These are phyloP conservation scores for Leptinotarsa peninsularis DNA, from an alignment of 2,888 invertebrate genomes.

Conservation along the genomic window DNA sequence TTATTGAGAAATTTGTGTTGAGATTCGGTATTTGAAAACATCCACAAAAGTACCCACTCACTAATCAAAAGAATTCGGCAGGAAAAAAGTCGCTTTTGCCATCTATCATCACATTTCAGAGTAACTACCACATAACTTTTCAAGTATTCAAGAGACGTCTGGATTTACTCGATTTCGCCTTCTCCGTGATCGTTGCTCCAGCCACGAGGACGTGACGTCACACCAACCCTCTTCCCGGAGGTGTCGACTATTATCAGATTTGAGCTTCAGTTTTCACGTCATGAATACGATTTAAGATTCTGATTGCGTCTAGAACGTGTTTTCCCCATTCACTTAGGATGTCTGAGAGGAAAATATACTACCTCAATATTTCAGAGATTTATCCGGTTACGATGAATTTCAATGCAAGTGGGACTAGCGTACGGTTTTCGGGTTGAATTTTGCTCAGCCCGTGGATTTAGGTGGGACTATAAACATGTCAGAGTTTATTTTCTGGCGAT, in stretches of 20 bases:
- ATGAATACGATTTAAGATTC: conserved; percentile 51
- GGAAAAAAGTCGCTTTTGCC: no score
- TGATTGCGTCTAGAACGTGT: conserved; percentile 45
- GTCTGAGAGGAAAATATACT: conserved; percentile 24
- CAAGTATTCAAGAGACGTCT: conserved; percentile 11
- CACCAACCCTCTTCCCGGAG: conserved; percentile 7
- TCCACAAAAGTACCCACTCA: no score
- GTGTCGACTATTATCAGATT: conserved; percentile 19
- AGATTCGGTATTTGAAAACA: no score
- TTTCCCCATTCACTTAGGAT: conserved; percentile 30
- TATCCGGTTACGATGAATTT: conserved; percentile 20
- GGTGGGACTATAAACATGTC: conserved; percentile 7
- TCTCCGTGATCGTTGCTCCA: conserved; percentile 3
- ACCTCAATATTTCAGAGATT: conserved; percentile 26
- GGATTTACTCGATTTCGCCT: conserved; percentile 10
- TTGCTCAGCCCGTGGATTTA: not conserved
- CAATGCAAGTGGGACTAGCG: conserved; percentile 1
- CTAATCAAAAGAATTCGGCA: no score
- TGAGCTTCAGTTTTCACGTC: conserved; percentile 43
- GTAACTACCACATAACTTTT: not conserved
- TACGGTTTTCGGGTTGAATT: not conserved
- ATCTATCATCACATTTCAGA: not conserved
- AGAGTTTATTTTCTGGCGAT: not conserved
- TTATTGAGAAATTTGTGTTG: no score
- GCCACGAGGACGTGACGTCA: conserved; percentile 15